Evolutionary conservation across 1,140 invertebrate species (phyloP), one percentile per base, ranked within the genome.

Genomic region (Drosophila teissieri): DNA sequence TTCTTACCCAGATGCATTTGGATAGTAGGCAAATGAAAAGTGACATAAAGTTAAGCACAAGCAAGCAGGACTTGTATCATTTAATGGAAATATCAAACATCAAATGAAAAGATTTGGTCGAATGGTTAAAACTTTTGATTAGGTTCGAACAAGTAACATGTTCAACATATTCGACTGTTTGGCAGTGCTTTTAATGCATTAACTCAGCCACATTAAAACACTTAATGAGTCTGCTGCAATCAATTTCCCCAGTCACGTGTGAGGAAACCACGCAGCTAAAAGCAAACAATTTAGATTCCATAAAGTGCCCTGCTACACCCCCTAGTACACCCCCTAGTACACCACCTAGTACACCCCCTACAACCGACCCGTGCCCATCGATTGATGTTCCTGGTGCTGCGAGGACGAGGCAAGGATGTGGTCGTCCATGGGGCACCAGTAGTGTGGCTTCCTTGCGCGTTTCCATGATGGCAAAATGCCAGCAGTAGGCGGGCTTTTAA

Each of bases 231-330:
- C 49, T 24, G 62, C 15, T 19, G 22, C 42, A 46, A 68, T 73
- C 64, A 68, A 61, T 72, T 83, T 72, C 37, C 27, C 45, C 15
- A 49, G 83, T 56, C 82, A 82, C 82, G 79, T 86, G 82, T 79
- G 36, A n/a, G 58, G 44, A 27, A 44, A 24, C 36, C 36, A 37
- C 39, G 49, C 63, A 67, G 79, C 84, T 86, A 89, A 86, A 86
- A 86, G 83, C 80, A 83, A 86, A 73, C 84, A 83, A 86, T 79
- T 79, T 83, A 22, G 60, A 39, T 36, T 27, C 46, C 37, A 34
- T 54, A 31, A 34, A 31, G 24, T 6, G 14, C 22, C 22, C 14
- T 24, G 12, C 5, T 12, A 48, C 45, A 48, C 45, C 45, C 45
- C 45, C 45, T 19, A 48, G 22, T 5, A 34, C 22, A 22, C 45